Base-by-base conservation (phyloP, 2,888 invertebrate genomes). In the Torymus tubicola region DNA sequence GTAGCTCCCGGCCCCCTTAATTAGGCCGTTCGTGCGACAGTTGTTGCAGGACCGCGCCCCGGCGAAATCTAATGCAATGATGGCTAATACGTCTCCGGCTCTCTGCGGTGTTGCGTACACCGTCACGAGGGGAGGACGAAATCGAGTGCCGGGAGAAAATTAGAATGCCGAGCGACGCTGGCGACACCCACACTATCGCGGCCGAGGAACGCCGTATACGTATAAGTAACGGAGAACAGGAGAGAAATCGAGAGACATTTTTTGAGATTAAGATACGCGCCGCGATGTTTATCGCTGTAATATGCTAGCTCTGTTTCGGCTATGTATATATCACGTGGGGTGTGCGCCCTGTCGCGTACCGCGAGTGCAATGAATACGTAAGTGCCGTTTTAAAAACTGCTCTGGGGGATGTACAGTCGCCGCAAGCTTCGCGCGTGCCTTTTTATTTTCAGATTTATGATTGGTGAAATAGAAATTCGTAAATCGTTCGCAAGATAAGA, bases 31-130 rank as follows among this genome's bases (percentile, higher is more conserved):
- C 21, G 53, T 85, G 86, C 86, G 88, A 87, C 87, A 87, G 88
- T 88, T 87, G 88, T 87, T n/a, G n/a, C n/a, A 86, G 78, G 82
- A 87, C 86, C 85, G 31, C 14, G 31, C 31, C 31, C 85, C 81
- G 85, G 84, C 87, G 88, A 89, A 89, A n/a, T 89, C 89, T 88
- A 89, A 90, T 89, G 87, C 87, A 87, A 87, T 24, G n/a, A 24
- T 83, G 84, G 81, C 80, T 83, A 80, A 78, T 81, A 71, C 77
- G 53, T 69, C 50, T 69, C 61, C 8, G 5, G 31, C 2, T 31
- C 31, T 31, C 31, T 31, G 57, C 11, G 57, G 24, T n/a, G 12
- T 61, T 14, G 0, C 8, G 21, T 64, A n/a, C 31, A 18, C 4
- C 1, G 11, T 14, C 16, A 42, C 11, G 42, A 53, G 8, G 5